These are phyloP conservation scores for Scarus forsteni DNA, from an alignment of 2,797 vertebrate genomes.

Conservation along the genomic window DNA sequence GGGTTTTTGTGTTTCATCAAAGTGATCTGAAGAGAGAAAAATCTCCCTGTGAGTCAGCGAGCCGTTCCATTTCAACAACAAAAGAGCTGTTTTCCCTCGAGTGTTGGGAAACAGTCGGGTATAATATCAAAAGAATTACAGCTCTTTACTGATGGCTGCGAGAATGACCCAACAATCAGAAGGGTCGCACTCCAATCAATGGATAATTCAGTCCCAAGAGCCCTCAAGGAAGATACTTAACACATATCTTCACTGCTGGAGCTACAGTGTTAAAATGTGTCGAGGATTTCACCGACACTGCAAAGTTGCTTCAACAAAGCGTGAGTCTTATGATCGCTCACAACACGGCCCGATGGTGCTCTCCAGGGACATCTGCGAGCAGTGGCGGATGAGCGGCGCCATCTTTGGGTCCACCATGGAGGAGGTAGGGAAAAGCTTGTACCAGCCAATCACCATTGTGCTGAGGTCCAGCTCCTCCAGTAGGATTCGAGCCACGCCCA, in stretches of 20 bases:
- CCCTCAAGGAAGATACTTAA: conserved; percentile 26
- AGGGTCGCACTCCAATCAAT: conserved; percentile 18
- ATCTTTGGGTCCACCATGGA: conserved; percentile 98
- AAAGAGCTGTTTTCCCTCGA: conserved; percentile 47
- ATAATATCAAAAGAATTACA: conserved; percentile 52
- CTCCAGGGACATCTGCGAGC: conserved; percentile 98
- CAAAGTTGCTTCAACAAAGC: conserved; percentile 31
- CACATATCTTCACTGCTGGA: conserved; percentile 17
- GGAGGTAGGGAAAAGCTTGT: conserved; percentile 99
- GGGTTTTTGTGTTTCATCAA: conserved; percentile 43
- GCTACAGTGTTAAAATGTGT: conserved; percentile 25
- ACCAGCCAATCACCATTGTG: conserved; percentile 96
- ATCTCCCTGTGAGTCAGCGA: conserved; percentile 31
- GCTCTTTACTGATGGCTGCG: conserved; percentile 35
- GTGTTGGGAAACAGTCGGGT: conserved; percentile 42
- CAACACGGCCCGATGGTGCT: conserved; percentile 97
- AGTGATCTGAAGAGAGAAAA: conserved; percentile 46
- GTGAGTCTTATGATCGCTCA: conserved; percentile 91
- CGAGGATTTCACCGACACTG: conserved; percentile 27
- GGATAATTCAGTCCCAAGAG: conserved; percentile 18
- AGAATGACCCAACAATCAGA: conserved; percentile 15
- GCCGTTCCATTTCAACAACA: conserved; percentile 46
- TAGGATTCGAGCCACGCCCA: conserved; percentile 97
- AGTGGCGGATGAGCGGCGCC: conserved; percentile 95
- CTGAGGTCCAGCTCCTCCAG: conserved; percentile 99